Evolutionary conservation across 23 tunicate species (phyloP), one percentile per base, ranked within the genome.

Genomic region (Clavelina lepadiformis): DNA sequence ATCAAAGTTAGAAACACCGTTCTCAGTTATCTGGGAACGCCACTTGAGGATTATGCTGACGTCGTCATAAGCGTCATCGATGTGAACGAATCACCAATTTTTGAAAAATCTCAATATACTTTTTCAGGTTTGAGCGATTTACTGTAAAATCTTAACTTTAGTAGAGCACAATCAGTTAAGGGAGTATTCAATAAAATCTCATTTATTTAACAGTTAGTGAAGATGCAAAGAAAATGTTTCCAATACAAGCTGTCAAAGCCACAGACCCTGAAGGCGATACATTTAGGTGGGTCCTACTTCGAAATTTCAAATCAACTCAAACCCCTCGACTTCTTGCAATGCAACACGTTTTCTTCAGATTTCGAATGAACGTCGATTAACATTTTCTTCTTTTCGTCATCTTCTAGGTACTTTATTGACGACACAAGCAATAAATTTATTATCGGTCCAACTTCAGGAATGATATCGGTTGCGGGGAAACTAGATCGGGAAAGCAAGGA

Each of bases 61-160:
- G 82, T 82, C 31, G 32, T 56, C 2, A 52, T 83, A 46, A 30
- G 23, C 4, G 93, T 83, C 6, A 68, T 61, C 3, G 76, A 83
- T 58, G 78, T 76, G 45, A 68, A 83, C 53, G 93, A 83, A 59
- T 73, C 93, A 33, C 93, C 93, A 4, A 72, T 35, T 11, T 75
- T 83, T 63, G 33, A 56, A 8, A 46, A 83, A 60, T 20, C 50
- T 8, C 33, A 58, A 3, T 78, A 35, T 45, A 52, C 30, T n/a
- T 68, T 78, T 33, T 58, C 84, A 58, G 84, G 84, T 76, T 11
- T 11, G 59, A n/a, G n/a, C n/a, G n/a, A n/a, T n/a, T n/a, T n/a
- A n/a, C n/a, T n/a, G n/a, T n/a, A n/a, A n/a, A n/a, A n/a, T n/a
- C n/a, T n/a, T n/a, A n/a, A n/a, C n/a, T 41, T 11, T 41, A 15